phyloP scores from a whole-genome alignment of 2,113 vertebrate genomes.

The Heterotis niloticus region DNA sequence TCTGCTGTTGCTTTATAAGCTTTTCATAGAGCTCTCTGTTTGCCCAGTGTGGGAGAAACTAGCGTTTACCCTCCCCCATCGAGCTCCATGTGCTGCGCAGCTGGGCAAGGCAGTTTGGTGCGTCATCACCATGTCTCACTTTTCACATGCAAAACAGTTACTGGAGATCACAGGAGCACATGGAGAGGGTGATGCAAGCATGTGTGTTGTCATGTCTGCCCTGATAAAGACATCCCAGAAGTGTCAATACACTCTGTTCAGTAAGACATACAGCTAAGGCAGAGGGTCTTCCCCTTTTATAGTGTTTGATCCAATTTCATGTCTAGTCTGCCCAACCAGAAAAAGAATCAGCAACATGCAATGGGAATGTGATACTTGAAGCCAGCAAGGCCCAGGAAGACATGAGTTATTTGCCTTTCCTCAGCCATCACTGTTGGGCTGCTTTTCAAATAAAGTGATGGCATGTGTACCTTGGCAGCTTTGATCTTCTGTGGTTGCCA shows the following conservation, averaged over 20 bases:
- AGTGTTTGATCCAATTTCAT: constrained; percentile 3
- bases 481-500: not conserved
- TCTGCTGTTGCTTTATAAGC: constrained; percentile 26
- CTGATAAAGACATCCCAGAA: constrained; percentile 26
- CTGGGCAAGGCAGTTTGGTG: not conserved
- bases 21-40: constrained; percentile 27
- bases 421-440: not conserved
- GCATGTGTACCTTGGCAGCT: not conserved
- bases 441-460: not conserved
- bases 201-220: not conserved
- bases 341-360: not conserved
- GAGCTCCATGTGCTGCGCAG: not conserved
- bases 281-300: not conserved
- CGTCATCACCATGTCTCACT: not conserved
- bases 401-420: not conserved
- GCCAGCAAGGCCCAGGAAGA: constrained; percentile 9
- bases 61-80: constrained; percentile 17
- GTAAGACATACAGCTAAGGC: not conserved
- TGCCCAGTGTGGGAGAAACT: constrained; percentile 18
- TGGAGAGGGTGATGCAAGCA: not conserved
- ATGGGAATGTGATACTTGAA: constrained; percentile 19
- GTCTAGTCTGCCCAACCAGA: not conserved
- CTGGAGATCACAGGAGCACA: not conserved
- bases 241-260: constrained; percentile 5
- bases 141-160: not conserved